Percentiles rank a stretch among this genome's conserved stretches.
phyloP scores from a whole-genome alignment of 2,797 vertebrate species.

The Squalus acanthias region DNA sequence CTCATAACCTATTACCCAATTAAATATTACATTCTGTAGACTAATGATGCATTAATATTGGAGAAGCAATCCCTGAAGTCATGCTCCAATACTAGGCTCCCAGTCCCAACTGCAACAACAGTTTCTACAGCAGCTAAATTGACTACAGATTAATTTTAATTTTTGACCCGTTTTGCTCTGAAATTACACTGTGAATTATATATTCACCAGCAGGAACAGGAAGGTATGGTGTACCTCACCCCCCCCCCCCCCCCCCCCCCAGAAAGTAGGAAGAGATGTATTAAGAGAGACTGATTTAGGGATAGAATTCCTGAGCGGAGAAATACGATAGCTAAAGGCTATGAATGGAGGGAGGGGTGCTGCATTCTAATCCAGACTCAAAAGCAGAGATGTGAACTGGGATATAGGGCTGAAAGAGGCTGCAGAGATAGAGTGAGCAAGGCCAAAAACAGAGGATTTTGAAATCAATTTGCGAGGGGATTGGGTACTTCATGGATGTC shows the following conservation, averaged over 20 bases:
- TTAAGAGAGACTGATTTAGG: background rate
- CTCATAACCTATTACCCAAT: background rate
- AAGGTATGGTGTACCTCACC: background rate
- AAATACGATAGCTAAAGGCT: too few relatives aligned
- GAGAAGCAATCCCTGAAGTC: background rate
- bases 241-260: background rate
- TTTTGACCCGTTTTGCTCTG: background rate
- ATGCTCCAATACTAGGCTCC: background rate
- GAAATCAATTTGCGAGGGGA: background rate
- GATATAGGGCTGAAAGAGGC: background rate
- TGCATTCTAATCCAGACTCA: background rate
- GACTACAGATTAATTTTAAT: background rate
- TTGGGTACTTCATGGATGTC: background rate
- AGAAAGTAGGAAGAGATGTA: background rate
- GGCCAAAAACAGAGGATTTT: background rate
- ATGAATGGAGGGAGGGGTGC: too few relatives aligned
- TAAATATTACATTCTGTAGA: background rate
- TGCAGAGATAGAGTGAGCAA: background rate
- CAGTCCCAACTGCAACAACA: background rate
- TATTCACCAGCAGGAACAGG: background rate
- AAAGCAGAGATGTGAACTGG: background rate
- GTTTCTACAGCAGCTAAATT: background rate
- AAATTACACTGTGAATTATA: background rate
- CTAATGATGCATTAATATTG: background rate
- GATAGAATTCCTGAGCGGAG: too few relatives aligned